Evolutionary conservation across 2,113 vertebrate species (phyloP), one percentile per base, ranked within the genome.

Genomic region (Vidua chalybeata): DNA sequence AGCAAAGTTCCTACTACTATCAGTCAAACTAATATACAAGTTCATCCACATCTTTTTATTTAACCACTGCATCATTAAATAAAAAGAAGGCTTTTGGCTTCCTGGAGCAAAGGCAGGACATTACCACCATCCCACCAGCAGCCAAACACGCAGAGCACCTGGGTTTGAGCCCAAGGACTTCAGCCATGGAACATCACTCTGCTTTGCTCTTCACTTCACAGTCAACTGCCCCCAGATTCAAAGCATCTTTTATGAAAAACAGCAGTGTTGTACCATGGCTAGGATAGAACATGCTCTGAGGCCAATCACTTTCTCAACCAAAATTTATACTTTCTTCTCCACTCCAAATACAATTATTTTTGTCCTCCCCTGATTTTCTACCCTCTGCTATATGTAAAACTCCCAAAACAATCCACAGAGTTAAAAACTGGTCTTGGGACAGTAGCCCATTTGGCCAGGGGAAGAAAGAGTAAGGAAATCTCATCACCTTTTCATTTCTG

Each of bases 151-250:
- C 79, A 77, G 72, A 87, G 41, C 43, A 66, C 46, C 75, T 54
- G 63, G 79, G 68, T 80, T 10, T 39, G 61, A 93, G 85, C 72
- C 88, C 76, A 93, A 72, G 82, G 85, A 94, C 24, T 72, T 91
- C 91, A 90, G 79, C 28, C 63, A 81, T 35, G 48, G 77, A 83
- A 81, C 41, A 84, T 90, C 75, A 80, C 37, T 86, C 84, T 67
- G 71, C 71, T 84, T 64, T 1, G 2, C 72, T 89, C 69, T 94
- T 83, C 41, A 56, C 41, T 81, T 94, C 82, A 91, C 84, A 93
- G 87, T 18, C n/a, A 89, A 26, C 59, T 83, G 66, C 41, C 46
- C 37, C 49, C 58, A 82, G 45, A 69, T 90, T 45, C 58, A 69
- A 54, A 87, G 27, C 46, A 72, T 75, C 48, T 51, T 78, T 82